Percentiles rank a stretch among this genome's conserved stretches.
Evolutionary conservation across 1,140 invertebrate genomes (phyloP).

Genomic region (Bombyx mori): DNA sequence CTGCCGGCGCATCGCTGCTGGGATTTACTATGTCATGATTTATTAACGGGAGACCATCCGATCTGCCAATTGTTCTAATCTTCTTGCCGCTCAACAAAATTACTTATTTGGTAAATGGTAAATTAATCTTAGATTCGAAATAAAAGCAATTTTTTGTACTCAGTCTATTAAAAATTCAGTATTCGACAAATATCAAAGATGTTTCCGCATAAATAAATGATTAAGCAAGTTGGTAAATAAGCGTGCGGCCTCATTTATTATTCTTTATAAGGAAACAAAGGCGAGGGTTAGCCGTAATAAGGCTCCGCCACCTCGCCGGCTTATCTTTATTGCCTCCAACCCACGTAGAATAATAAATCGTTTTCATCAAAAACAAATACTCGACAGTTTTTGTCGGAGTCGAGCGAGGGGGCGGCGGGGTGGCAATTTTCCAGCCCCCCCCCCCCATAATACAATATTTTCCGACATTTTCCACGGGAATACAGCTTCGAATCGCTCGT

Average conservation of each 20-base stretch:
- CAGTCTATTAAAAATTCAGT: neutral
- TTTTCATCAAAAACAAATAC: conserved; percentile 72
- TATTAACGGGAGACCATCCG: conserved; percentile 10
- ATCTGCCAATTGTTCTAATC: neutral
- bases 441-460: conserved; percentile 69
- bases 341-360: conserved; percentile 72
- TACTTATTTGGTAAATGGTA: conserved; percentile 6
- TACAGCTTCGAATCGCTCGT: conserved; percentile 68
- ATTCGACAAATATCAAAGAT: conserved; percentile 54
- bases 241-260: conserved; percentile 68
- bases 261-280: conserved; percentile 72
- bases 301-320: conserved; percentile 69
- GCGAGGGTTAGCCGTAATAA: conserved; percentile 71
- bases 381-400: conserved; percentile 70
- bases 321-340: conserved; percentile 72
- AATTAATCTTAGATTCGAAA: too few relatives aligned
- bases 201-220: conserved; percentile 65
- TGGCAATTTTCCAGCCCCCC: conserved; percentile 59
- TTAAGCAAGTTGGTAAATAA: conserved; percentile 68
- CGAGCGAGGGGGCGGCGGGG: conserved; percentile 62
- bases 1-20: conserved; percentile 21
- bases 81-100: neutral
- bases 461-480: conserved; percentile 70
- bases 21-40: conserved; percentile 33
- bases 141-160: too few relatives aligned